Conservation (phyloP, 2,888 invertebrate genomes). For the Cantharis rustica region DNA sequence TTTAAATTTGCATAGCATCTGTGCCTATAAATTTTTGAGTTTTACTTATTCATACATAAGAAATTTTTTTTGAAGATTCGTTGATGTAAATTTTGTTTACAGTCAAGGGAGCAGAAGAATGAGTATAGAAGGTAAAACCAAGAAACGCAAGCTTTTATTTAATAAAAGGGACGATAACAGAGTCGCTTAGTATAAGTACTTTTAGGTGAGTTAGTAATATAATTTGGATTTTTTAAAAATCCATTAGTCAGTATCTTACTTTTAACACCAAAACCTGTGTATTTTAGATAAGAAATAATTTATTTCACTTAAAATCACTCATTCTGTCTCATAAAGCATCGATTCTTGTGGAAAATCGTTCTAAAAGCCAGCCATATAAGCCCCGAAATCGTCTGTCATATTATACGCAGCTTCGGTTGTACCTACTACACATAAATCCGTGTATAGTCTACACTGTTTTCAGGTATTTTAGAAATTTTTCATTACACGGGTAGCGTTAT, state of each 20-base stretch:
- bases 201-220: neutral
- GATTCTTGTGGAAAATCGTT: conserved; percentile 15
- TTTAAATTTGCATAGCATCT: neutral
- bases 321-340: conserved; percentile 27
- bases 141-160: neutral
- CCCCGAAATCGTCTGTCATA: conserved; percentile 15
- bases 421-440: conserved; percentile 23
- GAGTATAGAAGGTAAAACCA: neutral
- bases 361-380: conserved; percentile 12
- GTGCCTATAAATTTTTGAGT: neutral
- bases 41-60: neutral
- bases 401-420: conserved; percentile 23
- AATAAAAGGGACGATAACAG: neutral
- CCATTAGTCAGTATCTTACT: conserved; percentile 21
- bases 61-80: neutral
- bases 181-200: neutral
- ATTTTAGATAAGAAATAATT: conserved; percentile 33
- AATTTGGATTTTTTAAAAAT: conserved; percentile 11
- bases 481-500: conserved; percentile 14
- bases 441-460: conserved; percentile 20
- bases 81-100: neutral
- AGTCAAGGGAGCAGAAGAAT: neutral
- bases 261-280: conserved; percentile 24
- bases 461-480: conserved; percentile 23
- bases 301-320: conserved; percentile 32